phyloP scores from a whole-genome alignment of 2,888 invertebrate genomes.

The Drosophila fulvimacula region DNA sequence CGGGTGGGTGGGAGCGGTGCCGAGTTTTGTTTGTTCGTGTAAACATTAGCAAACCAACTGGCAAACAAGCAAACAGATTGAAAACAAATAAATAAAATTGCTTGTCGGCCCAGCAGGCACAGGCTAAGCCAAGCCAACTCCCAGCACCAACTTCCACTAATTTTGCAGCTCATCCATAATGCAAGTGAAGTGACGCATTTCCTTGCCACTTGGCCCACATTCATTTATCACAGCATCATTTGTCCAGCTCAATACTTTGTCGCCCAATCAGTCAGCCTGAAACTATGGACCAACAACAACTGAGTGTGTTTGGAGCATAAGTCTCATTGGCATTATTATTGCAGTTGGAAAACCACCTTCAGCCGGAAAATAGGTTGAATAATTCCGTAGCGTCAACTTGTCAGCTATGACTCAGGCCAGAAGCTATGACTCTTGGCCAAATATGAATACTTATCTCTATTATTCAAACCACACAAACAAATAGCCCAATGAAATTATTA shows the following conservation, averaged over 20 bases:
- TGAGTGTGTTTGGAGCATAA: neutral
- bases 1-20: conserved; percentile 16
- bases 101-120: conserved; percentile 60
- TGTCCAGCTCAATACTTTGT: conserved; percentile 43
- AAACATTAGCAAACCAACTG: conserved; percentile 79
- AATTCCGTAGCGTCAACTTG: neutral
- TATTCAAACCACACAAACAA: neutral
- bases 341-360: too few relatives aligned
- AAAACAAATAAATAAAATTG: conserved; percentile 77
- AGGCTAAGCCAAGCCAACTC: neutral
- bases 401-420: neutral
- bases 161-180: conserved; percentile 51
- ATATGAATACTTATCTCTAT: neutral
- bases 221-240: conserved; percentile 55
- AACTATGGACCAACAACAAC: conserved; percentile 1
- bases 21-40: conserved; percentile 71
- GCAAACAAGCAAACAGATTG: conserved; percentile 79
- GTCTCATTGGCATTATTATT: neutral
- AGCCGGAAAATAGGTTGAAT: neutral
- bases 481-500: neutral
- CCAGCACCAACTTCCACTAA: neutral
- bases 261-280: conserved; percentile 15
- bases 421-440: neutral
- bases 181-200: conserved; percentile 53
- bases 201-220: conserved; percentile 18